A percentile compares a stretch with the other conserved stretches of the same genome.
Evolutionary conservation across 2,797 vertebrate genomes (phyloP).

Genomic region (Malurus leucopterus): DNA sequence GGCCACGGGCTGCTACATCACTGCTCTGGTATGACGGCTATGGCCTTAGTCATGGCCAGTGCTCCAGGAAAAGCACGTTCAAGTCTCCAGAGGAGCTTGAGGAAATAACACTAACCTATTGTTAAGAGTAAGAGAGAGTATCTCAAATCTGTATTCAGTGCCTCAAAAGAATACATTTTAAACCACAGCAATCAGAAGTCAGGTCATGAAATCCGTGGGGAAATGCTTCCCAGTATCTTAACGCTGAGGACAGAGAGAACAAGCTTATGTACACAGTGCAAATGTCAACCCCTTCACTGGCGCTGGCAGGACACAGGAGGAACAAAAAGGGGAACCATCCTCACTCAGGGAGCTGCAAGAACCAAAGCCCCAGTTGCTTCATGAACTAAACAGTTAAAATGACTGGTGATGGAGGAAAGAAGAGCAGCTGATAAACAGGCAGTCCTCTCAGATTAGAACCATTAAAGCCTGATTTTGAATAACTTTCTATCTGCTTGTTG

Average conservation of each 20-base stretch:
- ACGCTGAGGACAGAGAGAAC: background rate
- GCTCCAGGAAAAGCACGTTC: background rate
- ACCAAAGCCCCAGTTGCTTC: background rate
- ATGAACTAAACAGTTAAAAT: background rate
- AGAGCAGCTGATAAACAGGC: background rate
- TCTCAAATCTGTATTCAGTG: background rate
- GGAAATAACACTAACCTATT: background rate
- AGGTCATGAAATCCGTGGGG: background rate
- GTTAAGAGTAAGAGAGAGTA: background rate
- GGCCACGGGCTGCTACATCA: background rate
- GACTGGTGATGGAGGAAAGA: background rate
- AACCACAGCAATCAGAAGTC: background rate
- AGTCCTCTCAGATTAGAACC: background rate
- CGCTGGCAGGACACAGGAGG: background rate
- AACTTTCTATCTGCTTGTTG: background rate
- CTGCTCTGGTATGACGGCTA: constrained; percentile 23
- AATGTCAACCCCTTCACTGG: background rate
- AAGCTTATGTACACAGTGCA: background rate
- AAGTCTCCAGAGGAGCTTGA: background rate
- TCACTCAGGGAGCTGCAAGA: background rate
- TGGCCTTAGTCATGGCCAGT: background rate
- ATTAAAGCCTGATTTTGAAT: background rate
- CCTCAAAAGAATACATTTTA: background rate
- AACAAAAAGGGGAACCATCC: background rate
- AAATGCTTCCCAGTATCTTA: background rate